Conservation (phyloP, 2,113 vertebrate species). For the Helogale parvula region DNA sequence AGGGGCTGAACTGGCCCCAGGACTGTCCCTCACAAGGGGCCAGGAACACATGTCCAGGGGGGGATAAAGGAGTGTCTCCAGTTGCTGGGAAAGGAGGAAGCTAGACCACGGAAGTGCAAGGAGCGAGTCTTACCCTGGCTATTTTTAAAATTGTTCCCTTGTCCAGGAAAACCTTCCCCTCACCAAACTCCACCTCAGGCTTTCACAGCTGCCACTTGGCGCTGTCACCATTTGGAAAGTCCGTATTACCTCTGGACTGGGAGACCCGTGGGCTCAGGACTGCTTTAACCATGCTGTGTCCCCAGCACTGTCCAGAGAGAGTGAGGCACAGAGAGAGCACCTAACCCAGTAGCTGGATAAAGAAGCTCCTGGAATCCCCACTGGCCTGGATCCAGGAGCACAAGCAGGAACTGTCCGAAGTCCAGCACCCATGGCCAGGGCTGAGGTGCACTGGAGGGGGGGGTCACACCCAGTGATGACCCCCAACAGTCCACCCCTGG, state of each 20-base stretch:
- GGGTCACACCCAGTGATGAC: background rate
- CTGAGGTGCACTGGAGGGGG: background rate
- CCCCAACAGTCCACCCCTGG: background rate
- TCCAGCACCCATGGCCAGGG: background rate
- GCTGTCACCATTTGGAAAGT: background rate
- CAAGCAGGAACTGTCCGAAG: background rate
- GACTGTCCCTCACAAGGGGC: background rate
- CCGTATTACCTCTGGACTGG: background rate
- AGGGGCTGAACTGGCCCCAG: background rate
- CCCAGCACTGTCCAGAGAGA: background rate
- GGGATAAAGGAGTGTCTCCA: background rate
- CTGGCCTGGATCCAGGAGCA: background rate
- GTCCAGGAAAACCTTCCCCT: background rate
- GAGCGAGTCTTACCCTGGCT: background rate
- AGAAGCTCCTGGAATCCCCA: background rate
- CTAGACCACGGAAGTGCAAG: background rate
- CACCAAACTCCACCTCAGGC: too few relatives aligned
- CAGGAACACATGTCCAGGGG: background rate
- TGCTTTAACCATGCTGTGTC: background rate
- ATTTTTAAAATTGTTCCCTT: background rate
- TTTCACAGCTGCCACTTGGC: background rate
- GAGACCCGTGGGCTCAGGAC: background rate
- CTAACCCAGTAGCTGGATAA: background rate
- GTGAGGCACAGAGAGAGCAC: background rate
- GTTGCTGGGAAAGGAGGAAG: background rate